Evolutionary conservation across 2,888 invertebrate species (phyloP), one percentile per base, ranked within the genome.

Genomic region (Plutella xylostella): DNA sequence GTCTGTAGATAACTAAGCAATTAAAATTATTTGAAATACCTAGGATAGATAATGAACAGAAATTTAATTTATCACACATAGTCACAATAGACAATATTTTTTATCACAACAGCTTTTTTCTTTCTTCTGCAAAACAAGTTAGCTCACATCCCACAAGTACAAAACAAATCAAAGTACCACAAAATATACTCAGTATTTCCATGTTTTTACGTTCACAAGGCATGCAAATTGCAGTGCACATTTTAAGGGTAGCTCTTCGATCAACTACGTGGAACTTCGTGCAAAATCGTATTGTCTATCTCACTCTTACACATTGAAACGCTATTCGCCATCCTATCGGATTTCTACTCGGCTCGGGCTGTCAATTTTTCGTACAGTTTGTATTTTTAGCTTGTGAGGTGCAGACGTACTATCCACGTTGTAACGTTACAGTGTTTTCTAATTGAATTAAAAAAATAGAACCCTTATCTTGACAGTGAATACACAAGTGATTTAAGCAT

Each of bases 361-460:
- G 39, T 34, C 41, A 39, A 55, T 55, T 57, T 33, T 43, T 33
- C 47, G 30, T 42, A 58, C 74, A 80, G 82, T 82, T 64, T 60
- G 58, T 78, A 79, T 73, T 79, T 80, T 65, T 77, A 74, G 58
- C 67, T 60, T 56, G 61, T 49, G 48, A 45, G 45, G 65, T 63
- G 61, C 19, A 53, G 61, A 68, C 71, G 82, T 75, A 50, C 57
- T n/a, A 45, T 38, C 38, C 46, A 41, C 47, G 48, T 55, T 50
- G 48, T 54, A 52, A 48, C 52, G 48, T 61, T 64, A 58, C 68
- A 61, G 28, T 65, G 68, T 67, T 66, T 65, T 61, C 51, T 61
- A 70, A 62, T 63, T 60, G 63, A 64, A 61, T 68, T 63, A 56
- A 66, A 66, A 61, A 61, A 48, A 48, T 48, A 61, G 57, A 58